These are phyloP conservation scores for Eulemur coronatus DNA, from an alignment of 2,797 vertebrate species.

Conservation along the genomic window DNA sequence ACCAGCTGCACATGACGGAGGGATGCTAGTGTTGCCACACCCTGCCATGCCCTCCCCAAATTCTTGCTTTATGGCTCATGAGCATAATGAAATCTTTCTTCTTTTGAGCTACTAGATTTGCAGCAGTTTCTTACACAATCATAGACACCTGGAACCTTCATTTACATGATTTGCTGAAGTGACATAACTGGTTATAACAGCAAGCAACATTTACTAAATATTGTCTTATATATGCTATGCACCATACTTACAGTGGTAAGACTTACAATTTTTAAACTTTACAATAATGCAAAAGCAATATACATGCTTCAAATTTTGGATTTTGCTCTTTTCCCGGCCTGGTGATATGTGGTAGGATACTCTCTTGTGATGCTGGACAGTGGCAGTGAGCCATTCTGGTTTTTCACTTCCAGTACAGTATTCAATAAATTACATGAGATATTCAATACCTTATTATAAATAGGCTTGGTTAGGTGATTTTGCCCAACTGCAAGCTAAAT, in stretches of 20 bases:
- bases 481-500: background rate
- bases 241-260: background rate
- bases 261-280: background rate
- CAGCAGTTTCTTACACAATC: background rate
- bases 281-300: background rate
- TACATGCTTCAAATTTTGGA: background rate
- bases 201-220: background rate
- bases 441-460: background rate
- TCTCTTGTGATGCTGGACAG: background rate
- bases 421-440: background rate
- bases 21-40: background rate
- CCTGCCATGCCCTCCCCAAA: background rate
- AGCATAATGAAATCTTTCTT: background rate
- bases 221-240: background rate
- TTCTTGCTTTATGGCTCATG: background rate
- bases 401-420: background rate
- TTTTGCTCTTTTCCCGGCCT: background rate
- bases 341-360: background rate
- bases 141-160: background rate
- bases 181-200: background rate
- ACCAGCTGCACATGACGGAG: background rate
- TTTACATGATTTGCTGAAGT: background rate
- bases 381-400: background rate
- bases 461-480: background rate
- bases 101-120: background rate